Base-by-base conservation (phyloP, 2,113 vertebrate genomes). In the Solenodon paradoxus region DNA sequence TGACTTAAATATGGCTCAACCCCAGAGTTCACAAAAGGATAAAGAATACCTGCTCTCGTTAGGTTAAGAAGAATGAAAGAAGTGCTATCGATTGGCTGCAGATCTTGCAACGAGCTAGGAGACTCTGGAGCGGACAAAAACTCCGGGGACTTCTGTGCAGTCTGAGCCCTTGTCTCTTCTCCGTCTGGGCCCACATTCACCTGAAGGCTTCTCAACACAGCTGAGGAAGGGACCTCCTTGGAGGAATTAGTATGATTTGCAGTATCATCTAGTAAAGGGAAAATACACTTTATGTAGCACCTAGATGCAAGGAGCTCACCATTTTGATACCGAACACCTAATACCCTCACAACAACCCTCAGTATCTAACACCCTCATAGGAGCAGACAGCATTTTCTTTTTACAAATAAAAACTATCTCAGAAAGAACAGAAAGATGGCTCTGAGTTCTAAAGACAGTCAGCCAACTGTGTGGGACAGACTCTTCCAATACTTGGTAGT, bases 21-120 rank as follows among this genome's bases (percentile, higher is more conserved):
- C 20, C 78, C 85, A 96, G 71, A 96, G 40, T 91, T 93, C 42
- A 74, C 24, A 89, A 96, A 90, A 96, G 64, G 90, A 77, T 32
- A 19, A 97, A 88, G 92, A 94, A 97, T 98, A 99, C 98, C 98
- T 99, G 99, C 98, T 99, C 99, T 99, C n/a, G 99, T 99, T 26
- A 99, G 98, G 97, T 99, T 99, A 92, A 99, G 99, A 59, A 99
- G 99, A 97, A 99, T 99, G 95, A 99, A 99, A 53, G 99, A 99
- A 79, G 99, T 99, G 98, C 98, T 99, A 90, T 99, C 99, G 19
- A 98, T 98, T 97, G 99, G 99, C 84, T 99, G 99, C n/a, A 99
- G 98, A 97, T 99, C 99, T 96, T 99, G 99, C 92, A 99, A 98
- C 96, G 99, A 98, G 94, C 98, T 98, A 89, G 99, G 98, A 74